These are phyloP conservation scores for Machimus atricapillus DNA, from an alignment of 2,888 invertebrate species.

Conservation along the genomic window DNA sequence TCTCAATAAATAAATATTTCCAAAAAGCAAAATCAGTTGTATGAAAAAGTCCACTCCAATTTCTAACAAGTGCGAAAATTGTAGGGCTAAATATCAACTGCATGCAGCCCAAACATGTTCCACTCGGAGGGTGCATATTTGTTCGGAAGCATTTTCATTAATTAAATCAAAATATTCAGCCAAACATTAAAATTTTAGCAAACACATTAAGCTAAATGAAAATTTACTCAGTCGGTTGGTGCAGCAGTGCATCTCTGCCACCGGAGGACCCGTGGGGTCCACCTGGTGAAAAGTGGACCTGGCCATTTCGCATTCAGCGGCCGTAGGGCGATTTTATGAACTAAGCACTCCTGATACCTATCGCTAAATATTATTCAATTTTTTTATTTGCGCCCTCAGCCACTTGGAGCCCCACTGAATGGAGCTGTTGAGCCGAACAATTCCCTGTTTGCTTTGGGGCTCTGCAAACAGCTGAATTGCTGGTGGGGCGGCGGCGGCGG, in stretches of 20 bases:
- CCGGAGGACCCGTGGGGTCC: not conserved
- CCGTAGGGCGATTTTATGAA: not conserved
- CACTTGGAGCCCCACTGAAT: not conserved
- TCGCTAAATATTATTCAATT: not conserved
- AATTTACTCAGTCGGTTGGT: not conserved
- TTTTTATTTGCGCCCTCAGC: not conserved
- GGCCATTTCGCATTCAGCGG: not conserved
- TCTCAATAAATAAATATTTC: not conserved
- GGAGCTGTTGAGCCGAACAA: not conserved
- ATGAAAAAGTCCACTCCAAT: not conserved
- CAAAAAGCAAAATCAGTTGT: no score
- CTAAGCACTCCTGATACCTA: not conserved
- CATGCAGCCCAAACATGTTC: not conserved
- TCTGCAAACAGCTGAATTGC: not conserved
- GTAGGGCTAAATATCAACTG: not conserved
- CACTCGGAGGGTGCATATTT: not conserved
- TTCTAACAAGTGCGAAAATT: not conserved
- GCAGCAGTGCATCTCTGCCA: not conserved
- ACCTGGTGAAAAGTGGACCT: not conserved
- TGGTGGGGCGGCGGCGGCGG: not conserved
- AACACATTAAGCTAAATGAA: constrained; percentile 32
- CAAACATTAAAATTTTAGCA: constrained; percentile 32
- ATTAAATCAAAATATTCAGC: constrained; percentile 35
- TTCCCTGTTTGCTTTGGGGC: not conserved
- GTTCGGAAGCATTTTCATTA: not conserved